Percentiles rank a stretch among this genome's conserved stretches.
Evolutionary conservation across 2,888 invertebrate genomes (phyloP).

Genomic region (Nudaria mundana): DNA sequence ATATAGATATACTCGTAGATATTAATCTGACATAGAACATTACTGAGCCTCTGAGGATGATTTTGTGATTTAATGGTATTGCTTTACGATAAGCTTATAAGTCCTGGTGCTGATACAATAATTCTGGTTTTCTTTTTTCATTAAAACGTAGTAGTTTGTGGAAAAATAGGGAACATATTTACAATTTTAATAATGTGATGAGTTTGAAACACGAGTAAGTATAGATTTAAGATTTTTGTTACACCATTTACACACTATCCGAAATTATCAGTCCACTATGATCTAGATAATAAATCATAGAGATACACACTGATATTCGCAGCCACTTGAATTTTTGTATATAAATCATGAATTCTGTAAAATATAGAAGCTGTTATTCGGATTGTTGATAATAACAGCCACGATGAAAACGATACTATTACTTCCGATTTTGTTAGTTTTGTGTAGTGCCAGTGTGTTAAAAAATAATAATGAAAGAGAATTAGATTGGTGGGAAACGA

Average conservation of each 20-base stretch:
- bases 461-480: slow-evolving; percentile 38
- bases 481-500: slow-evolving; percentile 88
- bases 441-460: slow-evolving; percentile 38
- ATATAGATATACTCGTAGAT: no score
- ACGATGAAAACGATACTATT: slow-evolving; percentile 49
- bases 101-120: no score
- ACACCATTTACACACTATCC: slow-evolving; percentile 9
- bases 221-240: no score
- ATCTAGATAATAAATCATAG: not conserved
- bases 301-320: slow-evolving; percentile 7
- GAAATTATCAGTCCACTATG: slow-evolving; percentile 28
- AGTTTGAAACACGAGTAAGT: no score
- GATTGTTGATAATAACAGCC: not conserved
- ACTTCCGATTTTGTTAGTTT: slow-evolving; percentile 41
- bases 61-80: no score
- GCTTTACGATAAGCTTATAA: no score
- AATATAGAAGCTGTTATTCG: slow-evolving; percentile 12
- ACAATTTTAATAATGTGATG: no score
- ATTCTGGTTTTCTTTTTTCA: no score
- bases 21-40: no score
- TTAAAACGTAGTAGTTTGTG: no score
- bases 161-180: no score
- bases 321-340: slow-evolving; percentile 16
- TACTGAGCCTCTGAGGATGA: no score
- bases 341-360: slow-evolving; percentile 28